Conservation (phyloP, 2,888 invertebrate genomes). For the Xestobium rufovillosum region DNA sequence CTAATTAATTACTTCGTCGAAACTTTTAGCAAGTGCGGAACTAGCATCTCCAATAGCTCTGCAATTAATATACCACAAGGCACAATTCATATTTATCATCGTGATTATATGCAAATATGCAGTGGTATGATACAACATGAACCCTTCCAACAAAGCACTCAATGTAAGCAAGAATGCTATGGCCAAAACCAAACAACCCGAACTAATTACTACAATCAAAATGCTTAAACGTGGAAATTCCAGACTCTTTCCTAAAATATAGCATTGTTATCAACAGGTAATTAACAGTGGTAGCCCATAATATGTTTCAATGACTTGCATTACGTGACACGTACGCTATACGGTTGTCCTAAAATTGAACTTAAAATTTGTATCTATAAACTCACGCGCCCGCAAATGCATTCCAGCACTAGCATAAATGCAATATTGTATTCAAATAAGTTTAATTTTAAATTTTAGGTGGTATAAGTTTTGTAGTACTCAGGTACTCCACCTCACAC, state of each 20-base stretch:
- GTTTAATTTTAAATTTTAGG: no score
- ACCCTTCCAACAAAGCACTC: constrained; percentile 55
- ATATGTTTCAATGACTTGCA: neutral
- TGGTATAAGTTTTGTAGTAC: no score
- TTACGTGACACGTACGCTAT: neutral
- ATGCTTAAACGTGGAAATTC: constrained; percentile 55
- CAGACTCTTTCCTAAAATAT: constrained; percentile 51
- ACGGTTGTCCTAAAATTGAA: no score
- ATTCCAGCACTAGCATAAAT: no score
- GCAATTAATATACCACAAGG: constrained; percentile 64
- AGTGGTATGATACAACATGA: constrained; percentile 54
- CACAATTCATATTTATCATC: constrained; percentile 67
- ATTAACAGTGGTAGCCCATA: neutral
- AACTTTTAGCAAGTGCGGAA: constrained; percentile 37
- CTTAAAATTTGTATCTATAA: no score
- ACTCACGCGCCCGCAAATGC: no score
- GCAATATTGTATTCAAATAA: no score
- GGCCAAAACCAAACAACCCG: constrained; percentile 55
- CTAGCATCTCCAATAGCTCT: constrained; percentile 57
- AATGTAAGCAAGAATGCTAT: constrained; percentile 53
- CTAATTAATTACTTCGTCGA: constrained; percentile 35
- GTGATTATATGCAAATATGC: constrained; percentile 61
- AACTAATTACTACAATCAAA: constrained; percentile 53
- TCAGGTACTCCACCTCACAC: neutral
- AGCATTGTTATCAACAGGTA: constrained; percentile 6